phyloP scores from a whole-genome alignment of 2,797 vertebrate genomes.

The Platyrinchus mystaceus region DNA sequence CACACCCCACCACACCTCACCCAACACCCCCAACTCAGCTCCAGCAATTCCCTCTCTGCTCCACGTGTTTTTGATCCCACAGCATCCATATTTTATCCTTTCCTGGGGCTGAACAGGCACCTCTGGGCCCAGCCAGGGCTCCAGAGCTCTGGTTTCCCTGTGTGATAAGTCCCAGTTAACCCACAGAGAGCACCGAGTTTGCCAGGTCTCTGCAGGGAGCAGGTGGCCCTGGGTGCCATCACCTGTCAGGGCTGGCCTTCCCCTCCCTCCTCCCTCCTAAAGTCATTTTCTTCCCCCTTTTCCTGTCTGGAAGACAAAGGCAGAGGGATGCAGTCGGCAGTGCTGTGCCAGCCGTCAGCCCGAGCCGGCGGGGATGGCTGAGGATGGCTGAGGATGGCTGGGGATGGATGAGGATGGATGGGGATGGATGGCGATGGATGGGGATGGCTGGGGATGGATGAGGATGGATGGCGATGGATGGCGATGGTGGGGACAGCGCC shows the following conservation, averaged over 20 bases:
- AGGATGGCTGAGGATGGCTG: neutral
- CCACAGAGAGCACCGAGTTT: rapidly evolving
- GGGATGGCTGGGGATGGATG: neutral
- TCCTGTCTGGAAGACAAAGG: neutral
- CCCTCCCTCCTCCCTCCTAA: too few species aligned
- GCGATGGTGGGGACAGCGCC: rapidly evolving
- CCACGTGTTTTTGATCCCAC: neutral
- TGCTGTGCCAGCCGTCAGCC: neutral
- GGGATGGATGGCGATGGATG: neutral
- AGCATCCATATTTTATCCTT: neutral
- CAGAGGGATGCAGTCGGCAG: rapidly evolving
- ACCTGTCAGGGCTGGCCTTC: neutral
- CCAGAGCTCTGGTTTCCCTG: rapidly evolving
- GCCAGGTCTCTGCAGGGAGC: neutral
- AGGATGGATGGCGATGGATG: neutral
- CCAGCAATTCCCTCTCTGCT: neutral
- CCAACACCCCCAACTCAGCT: rapidly evolving
- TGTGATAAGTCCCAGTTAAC: neutral
- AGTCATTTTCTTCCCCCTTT: neutral
- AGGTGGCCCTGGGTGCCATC: rapidly evolving
- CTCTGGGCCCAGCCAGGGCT: neutral
- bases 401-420: neutral
- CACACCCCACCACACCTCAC: neutral
- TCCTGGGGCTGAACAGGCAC: neutral
- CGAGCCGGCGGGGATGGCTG: rapidly evolving